Conservation (phyloP, 2,797 vertebrate genomes). For the Anabas testudineus region DNA sequence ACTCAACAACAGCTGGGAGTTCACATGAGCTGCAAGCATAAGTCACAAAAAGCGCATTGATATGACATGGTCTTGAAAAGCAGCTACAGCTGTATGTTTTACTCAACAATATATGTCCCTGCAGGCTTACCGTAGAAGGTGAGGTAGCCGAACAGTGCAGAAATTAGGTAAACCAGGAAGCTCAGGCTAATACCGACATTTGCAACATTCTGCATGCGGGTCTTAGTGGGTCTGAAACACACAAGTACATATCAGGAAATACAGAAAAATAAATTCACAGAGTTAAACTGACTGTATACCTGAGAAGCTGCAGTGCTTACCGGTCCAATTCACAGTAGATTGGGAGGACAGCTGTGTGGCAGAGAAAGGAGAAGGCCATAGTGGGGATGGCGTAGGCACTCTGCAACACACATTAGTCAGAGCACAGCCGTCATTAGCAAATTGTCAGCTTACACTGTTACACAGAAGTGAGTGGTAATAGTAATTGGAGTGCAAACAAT, state of each 20-base stretch:
- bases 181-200: conserved; percentile 90
- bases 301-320: conserved; percentile 75
- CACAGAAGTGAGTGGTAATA: conserved; percentile 13
- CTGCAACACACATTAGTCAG: conserved; percentile 81
- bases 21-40: conserved; percentile 86
- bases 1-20: conserved; percentile 89
- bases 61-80: background rate
- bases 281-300: background rate
- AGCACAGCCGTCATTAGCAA: conserved; percentile 51
- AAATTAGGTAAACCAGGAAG: conserved; percentile 91
- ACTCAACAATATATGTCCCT: background rate
- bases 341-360: conserved; percentile 95
- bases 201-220: conserved; percentile 92
- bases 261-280: background rate
- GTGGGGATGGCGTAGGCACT: conserved; percentile 94
- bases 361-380: conserved; percentile 98
- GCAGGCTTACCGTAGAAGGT: conserved; percentile 93
- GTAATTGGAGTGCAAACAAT: conserved; percentile 11
- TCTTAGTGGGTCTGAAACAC: conserved; percentile 89
- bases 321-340: conserved; percentile 95
- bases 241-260: background rate
- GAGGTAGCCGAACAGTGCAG: conserved; percentile 95
- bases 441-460: conserved; percentile 51
- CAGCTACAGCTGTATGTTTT: background rate
- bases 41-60: conserved; percentile 1